A percentile compares a stretch with the other conserved stretches of the same genome.
Evolutionary conservation across 2,797 vertebrate species (phyloP).

Genomic region (Bufotes viridis): DNA sequence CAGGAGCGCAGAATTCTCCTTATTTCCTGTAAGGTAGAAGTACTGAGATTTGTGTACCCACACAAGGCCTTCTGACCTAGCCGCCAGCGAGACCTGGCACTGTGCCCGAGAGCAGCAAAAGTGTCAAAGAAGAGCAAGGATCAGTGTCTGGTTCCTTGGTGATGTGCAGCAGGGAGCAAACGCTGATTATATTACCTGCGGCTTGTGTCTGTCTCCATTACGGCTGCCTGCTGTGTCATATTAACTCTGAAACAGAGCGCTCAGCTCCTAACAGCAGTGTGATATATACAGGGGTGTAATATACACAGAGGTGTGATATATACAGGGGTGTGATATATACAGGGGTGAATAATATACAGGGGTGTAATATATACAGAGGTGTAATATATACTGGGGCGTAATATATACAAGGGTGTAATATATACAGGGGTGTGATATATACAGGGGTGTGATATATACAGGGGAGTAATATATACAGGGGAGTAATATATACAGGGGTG

Average conservation of each 20-base stretch:
- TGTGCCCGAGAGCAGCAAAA: not conserved
- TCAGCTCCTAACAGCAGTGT: not conserved
- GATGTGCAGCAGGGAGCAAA: slow-evolving; percentile 34
- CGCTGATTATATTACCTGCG: slow-evolving; percentile 35
- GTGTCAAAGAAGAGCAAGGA: slow-evolving; percentile 30
- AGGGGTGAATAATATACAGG: too few relatives aligned
- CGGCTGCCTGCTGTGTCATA: slow-evolving; percentile 2
- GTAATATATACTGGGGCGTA: too few relatives aligned
- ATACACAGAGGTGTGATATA: too few relatives aligned
- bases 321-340: too few relatives aligned
- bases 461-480: too few relatives aligned
- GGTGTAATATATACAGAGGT: too few relatives aligned
- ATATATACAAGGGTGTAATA: too few relatives aligned
- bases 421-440: too few relatives aligned
- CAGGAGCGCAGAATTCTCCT: not conserved
- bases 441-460: too few relatives aligned
- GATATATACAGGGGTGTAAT: not conserved
- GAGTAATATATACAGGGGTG: too few relatives aligned
- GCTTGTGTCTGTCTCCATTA: slow-evolving; percentile 37
- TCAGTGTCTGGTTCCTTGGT: slow-evolving; percentile 36
- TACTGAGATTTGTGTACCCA: slow-evolving; percentile 3
- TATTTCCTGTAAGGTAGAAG: slow-evolving; percentile 32
- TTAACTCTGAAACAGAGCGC: slow-evolving; percentile 6
- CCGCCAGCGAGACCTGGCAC: slow-evolving; percentile 32
- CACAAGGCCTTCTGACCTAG: not conserved